Percentiles rank a stretch among this genome's conserved stretches.
Conservation (phyloP, 2,797 vertebrate genomes). For the Labeo calbasu region DNA sequence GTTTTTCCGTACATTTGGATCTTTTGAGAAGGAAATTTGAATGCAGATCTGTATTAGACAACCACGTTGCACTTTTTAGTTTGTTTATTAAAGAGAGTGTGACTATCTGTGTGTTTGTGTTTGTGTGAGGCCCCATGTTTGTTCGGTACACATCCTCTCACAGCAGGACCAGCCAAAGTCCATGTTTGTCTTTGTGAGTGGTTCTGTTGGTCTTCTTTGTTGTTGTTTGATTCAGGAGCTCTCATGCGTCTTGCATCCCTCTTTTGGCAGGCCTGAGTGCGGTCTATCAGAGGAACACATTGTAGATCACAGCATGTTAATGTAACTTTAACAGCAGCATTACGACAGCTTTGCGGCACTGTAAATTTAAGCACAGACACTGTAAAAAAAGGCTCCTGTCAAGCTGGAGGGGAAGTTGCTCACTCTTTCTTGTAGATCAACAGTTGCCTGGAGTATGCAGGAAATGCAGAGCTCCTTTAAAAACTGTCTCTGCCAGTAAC, state of each 20-base stretch:
- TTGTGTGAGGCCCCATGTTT: conserved; percentile 42
- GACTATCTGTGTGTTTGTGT: conserved; percentile 14
- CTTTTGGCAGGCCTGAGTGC: background rate
- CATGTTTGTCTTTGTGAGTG: background rate
- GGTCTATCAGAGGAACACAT: conserved; percentile 25
- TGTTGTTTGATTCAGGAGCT: background rate
- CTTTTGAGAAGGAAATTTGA: background rate
- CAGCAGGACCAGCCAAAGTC: conserved; percentile 29
- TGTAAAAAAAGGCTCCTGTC: background rate
- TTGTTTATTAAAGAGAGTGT: conserved; percentile 27
- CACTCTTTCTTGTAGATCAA: background rate
- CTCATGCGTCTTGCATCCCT: background rate
- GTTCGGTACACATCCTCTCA: conserved; percentile 40
- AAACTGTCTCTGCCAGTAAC: background rate
- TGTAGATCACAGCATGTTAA: conserved; percentile 26
- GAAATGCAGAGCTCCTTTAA: background rate
- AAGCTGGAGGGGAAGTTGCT: conserved; percentile 16
- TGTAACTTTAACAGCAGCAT: conserved; percentile 5
- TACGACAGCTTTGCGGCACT: conserved; percentile 14
- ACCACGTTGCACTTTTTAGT: conserved; percentile 11
- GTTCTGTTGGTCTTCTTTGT: background rate
- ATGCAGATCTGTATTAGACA: background rate
- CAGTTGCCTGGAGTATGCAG: conserved; percentile 6
- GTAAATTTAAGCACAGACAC: conserved; percentile 1
- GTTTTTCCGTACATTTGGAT: conserved; percentile 3